Conservation (phyloP, 2,797 vertebrate genomes). For the Syngnathus acus region DNA sequence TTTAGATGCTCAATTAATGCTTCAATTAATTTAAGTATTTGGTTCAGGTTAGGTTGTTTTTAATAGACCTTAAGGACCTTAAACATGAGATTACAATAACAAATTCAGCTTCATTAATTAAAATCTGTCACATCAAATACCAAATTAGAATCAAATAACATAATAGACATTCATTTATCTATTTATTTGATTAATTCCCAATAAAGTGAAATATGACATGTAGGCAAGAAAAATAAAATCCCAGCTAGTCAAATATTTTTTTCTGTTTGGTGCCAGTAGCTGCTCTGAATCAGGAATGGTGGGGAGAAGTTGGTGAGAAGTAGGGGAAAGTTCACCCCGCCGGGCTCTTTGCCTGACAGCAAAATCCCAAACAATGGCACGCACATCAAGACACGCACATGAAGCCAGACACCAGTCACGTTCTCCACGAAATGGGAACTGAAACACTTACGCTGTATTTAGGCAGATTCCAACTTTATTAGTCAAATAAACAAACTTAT, state of each 20-base stretch:
- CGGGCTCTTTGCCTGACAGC: slow-evolving; percentile 33
- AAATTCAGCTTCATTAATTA: neutral
- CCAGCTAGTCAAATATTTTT: neutral
- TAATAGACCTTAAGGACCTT: neutral
- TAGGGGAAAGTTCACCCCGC: slow-evolving; percentile 71
- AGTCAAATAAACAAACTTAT: neutral
- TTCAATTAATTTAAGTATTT: neutral
- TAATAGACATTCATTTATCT: neutral
- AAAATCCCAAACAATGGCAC: slow-evolving; percentile 25
- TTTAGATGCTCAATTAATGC: neutral
- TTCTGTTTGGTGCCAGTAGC: neutral
- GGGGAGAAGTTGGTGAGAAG: slow-evolving; percentile 55
- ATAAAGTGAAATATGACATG: neutral
- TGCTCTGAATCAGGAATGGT: slow-evolving; percentile 35
- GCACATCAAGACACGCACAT: slow-evolving; percentile 15
- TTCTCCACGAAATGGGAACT: slow-evolving; percentile 9
- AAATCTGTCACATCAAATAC: neutral
- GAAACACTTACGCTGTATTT: neutral
- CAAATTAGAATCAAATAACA: neutral
- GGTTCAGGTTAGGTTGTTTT: neutral
- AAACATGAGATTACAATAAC: neutral
- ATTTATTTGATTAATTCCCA: neutral
- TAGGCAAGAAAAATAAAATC: neutral
- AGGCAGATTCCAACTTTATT: neutral
- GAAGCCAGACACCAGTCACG: slow-evolving; percentile 23